phyloP scores from a whole-genome alignment of 2,888 invertebrate genomes.

The Callimorpha dominula region DNA sequence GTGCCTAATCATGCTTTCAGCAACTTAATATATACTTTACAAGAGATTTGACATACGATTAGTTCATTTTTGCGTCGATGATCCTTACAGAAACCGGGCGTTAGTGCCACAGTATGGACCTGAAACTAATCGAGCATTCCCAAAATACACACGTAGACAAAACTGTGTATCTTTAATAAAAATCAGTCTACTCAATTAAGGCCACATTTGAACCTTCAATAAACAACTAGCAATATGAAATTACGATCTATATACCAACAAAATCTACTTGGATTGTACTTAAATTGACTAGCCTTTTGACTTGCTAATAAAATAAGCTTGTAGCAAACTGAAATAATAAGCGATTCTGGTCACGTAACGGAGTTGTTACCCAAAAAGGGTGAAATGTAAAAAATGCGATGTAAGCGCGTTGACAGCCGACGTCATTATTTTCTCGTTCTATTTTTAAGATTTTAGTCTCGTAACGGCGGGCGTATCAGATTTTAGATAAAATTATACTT shows the following conservation, averaged over 20 bases:
- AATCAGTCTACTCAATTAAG: too few species aligned
- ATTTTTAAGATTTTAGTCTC: constrained; percentile 3
- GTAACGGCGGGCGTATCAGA: background rate
- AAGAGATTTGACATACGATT: too few species aligned
- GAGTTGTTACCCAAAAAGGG: constrained; percentile 19
- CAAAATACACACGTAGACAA: too few species aligned
- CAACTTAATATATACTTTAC: too few species aligned
- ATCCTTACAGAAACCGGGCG: too few species aligned
- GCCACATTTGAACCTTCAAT: too few species aligned
- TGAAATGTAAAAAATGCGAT: constrained; percentile 11
- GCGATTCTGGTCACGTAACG: constrained; percentile 18
- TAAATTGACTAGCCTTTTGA: background rate
- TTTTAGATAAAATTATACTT: background rate
- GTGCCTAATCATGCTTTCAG: too few species aligned
- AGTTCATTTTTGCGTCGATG: too few species aligned
- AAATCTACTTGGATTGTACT: background rate
- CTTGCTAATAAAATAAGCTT: background rate
- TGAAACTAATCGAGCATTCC: too few species aligned
- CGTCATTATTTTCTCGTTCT: constrained; percentile 15
- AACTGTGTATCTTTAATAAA: too few species aligned
- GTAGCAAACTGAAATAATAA: constrained; percentile 10
- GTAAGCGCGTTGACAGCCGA: constrained; percentile 18
- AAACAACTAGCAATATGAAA: background rate
- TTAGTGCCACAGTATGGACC: too few species aligned
- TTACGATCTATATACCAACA: background rate